These are phyloP conservation scores for Hirundo rustica DNA, from an alignment of 2,797 vertebrate genomes.

Conservation along the genomic window DNA sequence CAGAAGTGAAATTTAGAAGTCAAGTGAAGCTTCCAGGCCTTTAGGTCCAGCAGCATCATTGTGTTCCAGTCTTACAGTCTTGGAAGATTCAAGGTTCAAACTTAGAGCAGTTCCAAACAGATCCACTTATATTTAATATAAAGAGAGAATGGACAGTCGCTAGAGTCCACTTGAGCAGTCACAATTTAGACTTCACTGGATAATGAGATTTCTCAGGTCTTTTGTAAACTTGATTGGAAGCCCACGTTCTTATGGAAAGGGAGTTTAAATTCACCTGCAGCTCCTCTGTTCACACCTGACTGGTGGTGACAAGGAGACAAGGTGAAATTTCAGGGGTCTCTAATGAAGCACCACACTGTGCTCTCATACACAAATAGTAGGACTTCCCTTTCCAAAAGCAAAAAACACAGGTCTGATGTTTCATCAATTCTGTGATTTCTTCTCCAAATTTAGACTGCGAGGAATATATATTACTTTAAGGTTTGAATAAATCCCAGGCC, in stretches of 20 bases:
- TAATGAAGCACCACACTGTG: neutral
- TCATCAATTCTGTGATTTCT: neutral
- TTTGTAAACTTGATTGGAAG: neutral
- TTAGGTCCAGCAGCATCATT: neutral
- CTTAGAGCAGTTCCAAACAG: neutral
- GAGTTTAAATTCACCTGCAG: neutral
- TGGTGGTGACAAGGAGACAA: neutral
- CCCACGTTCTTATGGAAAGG: neutral
- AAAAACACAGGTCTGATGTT: neutral
- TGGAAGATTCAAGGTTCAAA: neutral
- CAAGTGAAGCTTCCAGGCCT: neutral
- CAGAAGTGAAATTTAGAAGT: neutral
- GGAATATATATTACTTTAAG: neutral
- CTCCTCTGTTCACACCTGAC: neutral
- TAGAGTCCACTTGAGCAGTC: neutral
- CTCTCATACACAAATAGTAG: neutral
- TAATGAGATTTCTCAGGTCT: neutral
- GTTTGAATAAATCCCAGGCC: neutral
- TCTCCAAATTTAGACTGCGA: neutral
- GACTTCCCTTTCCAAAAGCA: neutral
- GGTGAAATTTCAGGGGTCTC: neutral
- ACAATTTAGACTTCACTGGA: neutral
- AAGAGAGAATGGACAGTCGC: neutral
- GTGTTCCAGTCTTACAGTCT: neutral
- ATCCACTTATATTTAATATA: neutral